Evolutionary conservation across 35 echinoderm and acorn worm genomes (phyloP), one percentile per base, ranked within the genome.

Genomic region (Ophiothrix spiculata): DNA sequence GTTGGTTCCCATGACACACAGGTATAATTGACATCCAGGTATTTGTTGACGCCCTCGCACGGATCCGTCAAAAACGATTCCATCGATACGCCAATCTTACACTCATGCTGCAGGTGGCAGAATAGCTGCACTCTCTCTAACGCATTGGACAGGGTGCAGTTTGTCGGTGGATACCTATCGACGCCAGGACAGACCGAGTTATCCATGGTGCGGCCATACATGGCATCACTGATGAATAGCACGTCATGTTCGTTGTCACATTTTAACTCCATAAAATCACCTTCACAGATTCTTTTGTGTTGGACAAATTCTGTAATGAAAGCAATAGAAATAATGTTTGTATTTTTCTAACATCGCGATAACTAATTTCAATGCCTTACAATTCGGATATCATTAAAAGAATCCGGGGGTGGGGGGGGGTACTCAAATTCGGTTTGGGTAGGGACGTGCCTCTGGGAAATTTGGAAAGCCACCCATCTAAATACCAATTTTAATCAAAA

Each of bases 21-120:
- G 4, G 90, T 88, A 69, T 95, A 95, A 56, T 95, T 86, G 1
- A 95, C 93, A 85, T 95, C 89, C 75, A 95, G 64, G 56, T 95
- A 95, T 34, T 95, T 91, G 1, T 35, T 78, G 32, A 91, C 93
- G 8, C 89, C 93, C 16, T 69, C 85, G 42, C 93, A 95, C 0
- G 93, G 93, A 36, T 91, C 93, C 21, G 21, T 54, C 29, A 45
- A 64, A 60, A 95, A 95, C 0, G 93, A 80, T 17, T 74, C 81
- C 0, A 81, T 81, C 77, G 91, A 90, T 1, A 95, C 78, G 0
- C 86, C 79, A 23, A 95, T 64, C 85, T 91, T 95, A 56, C 93
- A 95, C 14, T 87, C 80, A 39, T 91, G 93, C 35, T 95, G 85
- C 1, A 90, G 88, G 60, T 95, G 84, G 31, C 93, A 95, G 75